Evolutionary conservation across 2,888 invertebrate genomes (phyloP).

Genomic region (Drosophila quasianomalipes): DNA sequence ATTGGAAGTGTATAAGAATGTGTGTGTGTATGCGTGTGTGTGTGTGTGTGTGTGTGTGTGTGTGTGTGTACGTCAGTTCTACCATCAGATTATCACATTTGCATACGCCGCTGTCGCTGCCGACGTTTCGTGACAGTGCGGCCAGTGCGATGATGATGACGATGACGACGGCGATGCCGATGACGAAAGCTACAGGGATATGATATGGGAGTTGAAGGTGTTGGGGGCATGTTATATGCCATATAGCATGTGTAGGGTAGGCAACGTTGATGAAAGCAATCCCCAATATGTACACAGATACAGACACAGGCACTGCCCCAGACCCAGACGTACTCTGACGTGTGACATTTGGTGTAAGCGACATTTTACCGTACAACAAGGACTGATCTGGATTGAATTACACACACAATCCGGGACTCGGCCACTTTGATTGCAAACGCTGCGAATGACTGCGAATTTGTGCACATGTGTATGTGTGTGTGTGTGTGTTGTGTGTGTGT

Average conservation of each 20-base stretch:
- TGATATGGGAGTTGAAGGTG: constrained; percentile 21
- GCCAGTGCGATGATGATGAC: constrained; percentile 57
- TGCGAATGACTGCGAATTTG: constrained; percentile 52
- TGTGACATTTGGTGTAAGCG: constrained; percentile 81
- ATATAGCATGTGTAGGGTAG: constrained; percentile 4
- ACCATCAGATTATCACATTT: constrained; percentile 81
- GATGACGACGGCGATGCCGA: constrained; percentile 44
- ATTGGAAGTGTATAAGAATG: constrained; percentile 1
- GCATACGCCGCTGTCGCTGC: constrained; percentile 69
- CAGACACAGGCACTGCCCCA: background rate
- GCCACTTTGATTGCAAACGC: constrained; percentile 79
- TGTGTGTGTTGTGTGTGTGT: constrained; percentile 10
- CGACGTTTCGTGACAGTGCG: constrained; percentile 55
- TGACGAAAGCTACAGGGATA: constrained; percentile 33
- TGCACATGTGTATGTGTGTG: constrained; percentile 8
- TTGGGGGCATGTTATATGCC: constrained; percentile 13
- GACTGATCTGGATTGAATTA: constrained; percentile 82
- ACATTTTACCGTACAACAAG: constrained; percentile 76
- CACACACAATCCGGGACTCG: constrained; percentile 79
- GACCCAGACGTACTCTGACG: constrained; percentile 53
- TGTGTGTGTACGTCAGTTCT: constrained; percentile 41
- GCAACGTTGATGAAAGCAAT: constrained; percentile 65
- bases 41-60: constrained; percentile 8
- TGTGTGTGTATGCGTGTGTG: constrained; percentile 17
- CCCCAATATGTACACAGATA: constrained; percentile 47